Evolutionary conservation across 2,888 invertebrate genomes (phyloP).

Genomic region (Limulus polyphemus): DNA sequence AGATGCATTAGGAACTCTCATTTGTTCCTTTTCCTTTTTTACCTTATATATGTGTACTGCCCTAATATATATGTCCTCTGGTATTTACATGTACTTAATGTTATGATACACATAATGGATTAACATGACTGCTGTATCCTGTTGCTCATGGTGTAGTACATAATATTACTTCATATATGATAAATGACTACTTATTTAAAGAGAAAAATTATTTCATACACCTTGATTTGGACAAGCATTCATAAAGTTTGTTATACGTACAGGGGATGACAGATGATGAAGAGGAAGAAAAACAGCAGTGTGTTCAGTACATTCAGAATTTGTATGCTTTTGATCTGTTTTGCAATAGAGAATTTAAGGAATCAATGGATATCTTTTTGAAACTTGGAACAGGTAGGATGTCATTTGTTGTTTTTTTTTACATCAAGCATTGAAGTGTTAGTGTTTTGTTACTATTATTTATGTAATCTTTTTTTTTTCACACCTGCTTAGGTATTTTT

Average conservation of each 20-base stretch:
- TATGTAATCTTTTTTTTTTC: not conserved
- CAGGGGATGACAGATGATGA: slow-evolving; percentile 52
- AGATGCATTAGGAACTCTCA: too few species aligned
- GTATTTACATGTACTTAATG: too few species aligned
- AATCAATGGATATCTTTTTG: slow-evolving; percentile 81
- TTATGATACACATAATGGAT: too few species aligned
- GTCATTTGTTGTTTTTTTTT: slow-evolving; percentile 3
- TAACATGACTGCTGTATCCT: too few species aligned
- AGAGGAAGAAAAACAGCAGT: slow-evolving; percentile 62
- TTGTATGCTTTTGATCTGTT: slow-evolving; percentile 83
- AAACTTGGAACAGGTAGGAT: slow-evolving; percentile 59
- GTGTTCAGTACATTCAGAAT: slow-evolving; percentile 75
- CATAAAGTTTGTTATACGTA: not conserved
- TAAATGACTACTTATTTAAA: too few species aligned
- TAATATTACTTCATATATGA: too few species aligned
- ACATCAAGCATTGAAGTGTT: slow-evolving; percentile 1
- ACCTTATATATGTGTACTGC: too few species aligned
- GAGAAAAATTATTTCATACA: too few species aligned
- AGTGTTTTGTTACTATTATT: not conserved
- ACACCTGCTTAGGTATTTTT: not conserved
- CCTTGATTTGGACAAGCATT: too few species aligned
- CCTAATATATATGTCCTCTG: too few species aligned
- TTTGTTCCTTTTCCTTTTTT: too few species aligned
- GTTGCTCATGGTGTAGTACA: too few species aligned
- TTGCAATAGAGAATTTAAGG: slow-evolving; percentile 68